These are phyloP conservation scores for Drosophila heteroneura DNA, from an alignment of 2,888 invertebrate genomes.

Conservation along the genomic window DNA sequence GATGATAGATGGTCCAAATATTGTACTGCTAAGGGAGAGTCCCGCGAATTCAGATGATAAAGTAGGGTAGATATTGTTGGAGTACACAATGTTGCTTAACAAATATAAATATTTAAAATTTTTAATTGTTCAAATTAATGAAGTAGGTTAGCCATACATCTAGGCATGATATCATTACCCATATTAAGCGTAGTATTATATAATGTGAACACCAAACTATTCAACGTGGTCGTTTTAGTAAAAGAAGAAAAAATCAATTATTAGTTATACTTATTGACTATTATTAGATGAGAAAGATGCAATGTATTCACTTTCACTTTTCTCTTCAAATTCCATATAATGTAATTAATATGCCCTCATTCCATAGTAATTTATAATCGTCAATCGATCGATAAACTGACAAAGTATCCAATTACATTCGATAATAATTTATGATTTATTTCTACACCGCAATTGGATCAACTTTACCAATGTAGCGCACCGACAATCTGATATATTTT, in stretches of 20 bases:
- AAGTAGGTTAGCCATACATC: background rate
- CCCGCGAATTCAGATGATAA: background rate
- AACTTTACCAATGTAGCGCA: constrained; percentile 58
- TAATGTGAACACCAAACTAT: background rate
- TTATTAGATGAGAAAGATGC: background rate
- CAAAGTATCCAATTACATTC: constrained; percentile 15
- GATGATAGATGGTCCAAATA: background rate
- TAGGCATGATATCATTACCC: background rate
- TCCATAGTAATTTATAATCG: background rate
- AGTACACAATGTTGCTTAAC: background rate
- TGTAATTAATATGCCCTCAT: background rate
- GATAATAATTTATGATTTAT: constrained; percentile 16
- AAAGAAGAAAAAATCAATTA: background rate
- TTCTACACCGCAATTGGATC: constrained; percentile 39
- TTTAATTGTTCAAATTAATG: background rate
- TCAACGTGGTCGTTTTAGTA: background rate
- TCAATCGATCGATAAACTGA: background rate
- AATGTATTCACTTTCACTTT: background rate
- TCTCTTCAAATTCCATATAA: background rate
- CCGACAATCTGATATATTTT: constrained; percentile 50
- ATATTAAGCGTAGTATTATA: too few relatives aligned
- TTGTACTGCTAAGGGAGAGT: background rate
- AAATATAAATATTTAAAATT: too few relatives aligned
- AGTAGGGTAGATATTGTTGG: background rate
- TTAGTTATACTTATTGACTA: background rate